Conservation (phyloP, 2,888 invertebrate genomes). For the Tridacna gigas region DNA sequence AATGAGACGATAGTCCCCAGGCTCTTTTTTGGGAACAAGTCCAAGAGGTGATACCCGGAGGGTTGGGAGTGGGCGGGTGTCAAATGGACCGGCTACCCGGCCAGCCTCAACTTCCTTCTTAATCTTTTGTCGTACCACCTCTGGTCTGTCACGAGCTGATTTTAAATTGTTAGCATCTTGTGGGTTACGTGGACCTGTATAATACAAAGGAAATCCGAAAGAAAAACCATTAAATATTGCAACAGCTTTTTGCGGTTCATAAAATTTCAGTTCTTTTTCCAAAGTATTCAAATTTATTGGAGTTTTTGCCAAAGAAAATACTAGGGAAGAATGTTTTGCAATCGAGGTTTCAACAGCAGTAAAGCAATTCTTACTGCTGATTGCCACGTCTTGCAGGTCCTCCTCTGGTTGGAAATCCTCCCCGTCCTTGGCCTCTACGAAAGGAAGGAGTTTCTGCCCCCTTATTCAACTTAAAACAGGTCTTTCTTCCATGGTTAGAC, state of each 20-base stretch:
- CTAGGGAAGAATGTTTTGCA: not conserved
- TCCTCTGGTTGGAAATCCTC: not conserved
- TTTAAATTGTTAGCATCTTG: slow-evolving; percentile 32
- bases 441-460: not conserved
- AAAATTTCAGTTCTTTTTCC: not conserved
- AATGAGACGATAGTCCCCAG: slow-evolving; percentile 20
- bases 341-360: not conserved
- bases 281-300: slow-evolving; percentile 1
- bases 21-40: slow-evolving; percentile 34
- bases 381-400: not conserved
- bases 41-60: slow-evolving; percentile 29
- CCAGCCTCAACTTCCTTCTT: slow-evolving; percentile 26
- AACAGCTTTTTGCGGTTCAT: not conserved
- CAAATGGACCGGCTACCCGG: slow-evolving; percentile 33
- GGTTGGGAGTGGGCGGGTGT: slow-evolving; percentile 1
- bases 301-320: slow-evolving; percentile 8
- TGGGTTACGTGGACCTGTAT: slow-evolving; percentile 17
- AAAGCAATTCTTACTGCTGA: not conserved
- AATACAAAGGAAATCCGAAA: slow-evolving; percentile 28
- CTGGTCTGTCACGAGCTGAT: slow-evolving; percentile 31
- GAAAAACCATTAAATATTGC: slow-evolving; percentile 16
- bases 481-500: not conserved
- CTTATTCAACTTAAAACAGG: not conserved
- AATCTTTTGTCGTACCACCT: slow-evolving; percentile 18
- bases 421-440: not conserved